Conservation (phyloP, 2,113 vertebrate species). For the Pogona vitticeps region DNA sequence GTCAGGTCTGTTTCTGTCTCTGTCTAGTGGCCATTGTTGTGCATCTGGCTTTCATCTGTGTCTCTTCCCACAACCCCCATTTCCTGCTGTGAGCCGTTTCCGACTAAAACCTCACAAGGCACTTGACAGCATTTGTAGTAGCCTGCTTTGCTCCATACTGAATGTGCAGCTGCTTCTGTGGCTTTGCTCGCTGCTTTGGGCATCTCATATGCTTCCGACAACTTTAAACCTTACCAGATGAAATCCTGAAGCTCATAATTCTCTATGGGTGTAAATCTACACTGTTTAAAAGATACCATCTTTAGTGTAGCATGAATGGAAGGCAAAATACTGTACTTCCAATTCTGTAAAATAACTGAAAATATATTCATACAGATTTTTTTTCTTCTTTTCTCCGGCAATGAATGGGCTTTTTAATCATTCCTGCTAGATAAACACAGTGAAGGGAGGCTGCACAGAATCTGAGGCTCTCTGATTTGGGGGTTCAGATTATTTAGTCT, state of each 20-base stretch:
- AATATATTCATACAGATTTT: neutral
- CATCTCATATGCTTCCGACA: neutral
- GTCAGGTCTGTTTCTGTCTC: no score
- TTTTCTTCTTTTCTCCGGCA: no score
- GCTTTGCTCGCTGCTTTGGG: slow-evolving; percentile 24
- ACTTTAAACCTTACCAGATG: neutral
- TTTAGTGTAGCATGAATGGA: neutral
- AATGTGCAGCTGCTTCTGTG: neutral
- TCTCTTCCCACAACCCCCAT: neutral
- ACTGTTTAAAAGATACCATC: neutral
- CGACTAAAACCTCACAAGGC: neutral
- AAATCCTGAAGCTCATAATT: neutral
- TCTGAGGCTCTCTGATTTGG: no score
- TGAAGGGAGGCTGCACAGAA: neutral
- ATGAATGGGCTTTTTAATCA: neutral
- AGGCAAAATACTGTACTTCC: neutral
- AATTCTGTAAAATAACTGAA: neutral
- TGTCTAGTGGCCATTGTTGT: no score
- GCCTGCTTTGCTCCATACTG: neutral
- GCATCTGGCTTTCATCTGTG: no score
- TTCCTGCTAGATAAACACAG: neutral
- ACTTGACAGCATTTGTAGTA: neutral
- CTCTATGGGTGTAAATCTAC: no score
- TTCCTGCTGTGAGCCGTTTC: neutral
- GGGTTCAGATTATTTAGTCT: no score